phyloP scores from a whole-genome alignment of 2,888 invertebrate species.

The Callyntrura sp. region DNA sequence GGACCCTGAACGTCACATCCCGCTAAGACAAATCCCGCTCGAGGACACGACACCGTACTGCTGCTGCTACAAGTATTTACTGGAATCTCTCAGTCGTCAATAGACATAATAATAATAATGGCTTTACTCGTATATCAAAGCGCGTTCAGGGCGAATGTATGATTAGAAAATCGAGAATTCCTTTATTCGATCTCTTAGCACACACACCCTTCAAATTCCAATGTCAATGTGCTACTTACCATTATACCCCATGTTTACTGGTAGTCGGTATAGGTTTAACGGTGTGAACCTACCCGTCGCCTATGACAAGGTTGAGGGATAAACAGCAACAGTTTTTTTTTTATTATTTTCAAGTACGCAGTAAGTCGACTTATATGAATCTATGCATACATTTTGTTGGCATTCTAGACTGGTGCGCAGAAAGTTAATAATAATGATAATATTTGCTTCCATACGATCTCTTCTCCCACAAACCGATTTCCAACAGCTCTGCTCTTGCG shows the following conservation, averaged over 20 bases:
- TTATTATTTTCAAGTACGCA: not conserved
- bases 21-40: not conserved
- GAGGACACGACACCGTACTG: not conserved
- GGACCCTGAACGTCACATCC: not conserved
- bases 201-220: not conserved
- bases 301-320: not conserved
- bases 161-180: not conserved
- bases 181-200: not conserved
- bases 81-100: too few relatives aligned
- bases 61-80: not conserved
- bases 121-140: not conserved
- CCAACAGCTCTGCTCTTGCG: not conserved
- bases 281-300: too few relatives aligned
- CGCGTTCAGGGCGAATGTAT: not conserved
- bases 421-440: slow-evolving; percentile 50
- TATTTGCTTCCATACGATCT: slow-evolving; percentile 24
- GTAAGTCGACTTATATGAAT: not conserved
- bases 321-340: not conserved
- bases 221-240: too few relatives aligned
- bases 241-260: not conserved
- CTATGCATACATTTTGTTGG: slow-evolving; percentile 11
- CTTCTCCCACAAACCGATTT: not conserved
- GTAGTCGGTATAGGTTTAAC: not conserved
- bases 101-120: not conserved
- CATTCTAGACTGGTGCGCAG: not conserved